Evolutionary conservation across 2,113 vertebrate genomes (phyloP).

Genomic region (Corvus hawaiiensis): DNA sequence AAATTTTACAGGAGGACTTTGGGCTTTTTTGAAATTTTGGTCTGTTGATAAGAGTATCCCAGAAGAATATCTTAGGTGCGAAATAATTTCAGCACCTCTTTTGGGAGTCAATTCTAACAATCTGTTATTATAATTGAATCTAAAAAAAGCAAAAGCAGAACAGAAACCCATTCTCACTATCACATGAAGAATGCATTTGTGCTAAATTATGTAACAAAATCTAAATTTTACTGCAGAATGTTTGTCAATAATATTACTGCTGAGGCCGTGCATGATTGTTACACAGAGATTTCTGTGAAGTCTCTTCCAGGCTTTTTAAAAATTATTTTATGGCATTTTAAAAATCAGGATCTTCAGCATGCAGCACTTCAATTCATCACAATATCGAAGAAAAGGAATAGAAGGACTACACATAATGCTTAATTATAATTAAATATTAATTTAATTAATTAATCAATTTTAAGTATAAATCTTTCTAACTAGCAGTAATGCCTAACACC

Average conservation of each 20-base stretch:
- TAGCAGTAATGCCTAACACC: slow-evolving; percentile 44
- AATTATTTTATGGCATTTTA: background rate
- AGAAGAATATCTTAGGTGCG: background rate
- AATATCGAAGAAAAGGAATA: slow-evolving; percentile 12
- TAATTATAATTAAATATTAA: slow-evolving; percentile 68
- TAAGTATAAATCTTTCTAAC: slow-evolving; percentile 68
- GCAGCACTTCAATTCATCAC: slow-evolving; percentile 6
- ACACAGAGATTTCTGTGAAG: background rate
- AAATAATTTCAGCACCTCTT: background rate
- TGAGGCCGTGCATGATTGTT: background rate
- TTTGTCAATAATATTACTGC: background rate
- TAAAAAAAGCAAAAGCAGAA: background rate
- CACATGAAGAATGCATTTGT: background rate
- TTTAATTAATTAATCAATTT: slow-evolving; percentile 68
- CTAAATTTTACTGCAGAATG: background rate
- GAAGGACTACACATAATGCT: slow-evolving; percentile 28
- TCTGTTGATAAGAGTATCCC: background rate
- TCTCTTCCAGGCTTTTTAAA: background rate
- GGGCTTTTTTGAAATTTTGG: background rate
- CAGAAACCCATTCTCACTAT: background rate
- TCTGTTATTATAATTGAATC: background rate
- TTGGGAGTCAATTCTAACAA: background rate
- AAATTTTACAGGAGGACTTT: background rate
- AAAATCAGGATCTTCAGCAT: background rate
- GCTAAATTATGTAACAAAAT: background rate